Evolutionary conservation across 2,113 vertebrate species (phyloP), one percentile per base, ranked within the genome.

Genomic region (Crotalus helleri): DNA sequence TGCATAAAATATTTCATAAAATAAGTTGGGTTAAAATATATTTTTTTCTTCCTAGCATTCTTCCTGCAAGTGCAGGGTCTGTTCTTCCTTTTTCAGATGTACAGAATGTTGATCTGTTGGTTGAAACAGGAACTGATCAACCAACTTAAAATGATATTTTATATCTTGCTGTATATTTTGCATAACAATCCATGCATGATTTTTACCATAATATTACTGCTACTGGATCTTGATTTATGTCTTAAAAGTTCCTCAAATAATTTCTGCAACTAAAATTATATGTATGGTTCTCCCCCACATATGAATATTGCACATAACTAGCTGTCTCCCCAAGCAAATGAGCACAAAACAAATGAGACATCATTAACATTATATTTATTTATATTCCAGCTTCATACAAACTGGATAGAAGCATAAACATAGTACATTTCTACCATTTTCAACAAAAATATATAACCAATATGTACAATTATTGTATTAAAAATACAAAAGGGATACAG

Each of bases 401-500:
- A 99, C 99, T 99, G 98, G 99, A 99, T 99, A 99, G 99, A 99
- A 98, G 99, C 99, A 99, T 99, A 99, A 99, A 99, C 99, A 99
- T 99, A 98, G 98, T 99, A 99, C 99, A 99, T 99, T 99, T 99
- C 98, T 98, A 99, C 98, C 98, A 98, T 98, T 98, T 98, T 98
- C 98, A 99, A 99, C 99, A 99, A 99, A 99, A 99, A 99, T 99
- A 99, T 98, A 99, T 98, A 99, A 99, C 99, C 99, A 99, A 98
- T 99, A 99, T 99, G 98, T 99, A 99, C 99, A 99, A 99, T 99
- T 99, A 99, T 99, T 99, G 99, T 99, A 99, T 99, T 99, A 99
- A 99, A 99, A 99, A 99, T 99, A 99, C 99, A 99, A 99, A 98
- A 99, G 98, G 98, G 98, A 99, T 99, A 99, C 99, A 96, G 98